These are phyloP conservation scores for Sminthopsis crassicaudata DNA, from an alignment of 2,113 vertebrate species.

Conservation along the genomic window DNA sequence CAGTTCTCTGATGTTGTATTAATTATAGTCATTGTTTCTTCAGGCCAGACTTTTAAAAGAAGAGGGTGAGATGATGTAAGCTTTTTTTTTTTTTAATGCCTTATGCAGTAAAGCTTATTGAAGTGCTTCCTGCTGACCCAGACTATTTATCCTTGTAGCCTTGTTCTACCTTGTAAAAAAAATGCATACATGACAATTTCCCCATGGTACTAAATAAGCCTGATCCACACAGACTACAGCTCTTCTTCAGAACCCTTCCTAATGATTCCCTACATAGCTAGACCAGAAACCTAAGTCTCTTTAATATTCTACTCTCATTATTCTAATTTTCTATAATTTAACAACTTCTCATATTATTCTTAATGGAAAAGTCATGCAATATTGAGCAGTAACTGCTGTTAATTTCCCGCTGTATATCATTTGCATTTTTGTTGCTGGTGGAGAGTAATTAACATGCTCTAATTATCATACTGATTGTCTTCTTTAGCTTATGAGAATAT, in stretches of 20 bases:
- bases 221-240: constrained; percentile 22
- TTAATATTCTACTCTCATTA: constrained; percentile 85
- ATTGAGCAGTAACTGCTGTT: constrained; percentile 90
- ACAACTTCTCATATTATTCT: constrained; percentile 88
- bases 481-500: constrained; percentile 83
- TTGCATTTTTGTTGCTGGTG: constrained; percentile 86
- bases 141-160: constrained; percentile 50
- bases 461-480: constrained; percentile 87
- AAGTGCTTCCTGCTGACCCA: constrained; percentile 57
- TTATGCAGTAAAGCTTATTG: constrained; percentile 67
- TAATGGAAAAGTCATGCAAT: constrained; percentile 92
- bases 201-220: neutral
- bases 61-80: constrained; percentile 52
- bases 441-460: constrained; percentile 88
- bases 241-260: constrained; percentile 68
- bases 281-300: constrained; percentile 76
- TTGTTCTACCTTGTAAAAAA: constrained; percentile 64
- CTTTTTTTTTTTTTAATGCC: constrained; percentile 55
- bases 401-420: constrained; percentile 90
- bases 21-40: constrained; percentile 49
- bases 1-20: constrained; percentile 13
- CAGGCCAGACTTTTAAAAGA: constrained; percentile 46
- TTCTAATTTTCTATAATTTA: constrained; percentile 89
- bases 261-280: constrained; percentile 68
- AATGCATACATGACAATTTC: constrained; percentile 56